Evolutionary conservation across 2,888 invertebrate species (phyloP), one percentile per base, ranked within the genome.

Genomic region (Spisula subtruncata): DNA sequence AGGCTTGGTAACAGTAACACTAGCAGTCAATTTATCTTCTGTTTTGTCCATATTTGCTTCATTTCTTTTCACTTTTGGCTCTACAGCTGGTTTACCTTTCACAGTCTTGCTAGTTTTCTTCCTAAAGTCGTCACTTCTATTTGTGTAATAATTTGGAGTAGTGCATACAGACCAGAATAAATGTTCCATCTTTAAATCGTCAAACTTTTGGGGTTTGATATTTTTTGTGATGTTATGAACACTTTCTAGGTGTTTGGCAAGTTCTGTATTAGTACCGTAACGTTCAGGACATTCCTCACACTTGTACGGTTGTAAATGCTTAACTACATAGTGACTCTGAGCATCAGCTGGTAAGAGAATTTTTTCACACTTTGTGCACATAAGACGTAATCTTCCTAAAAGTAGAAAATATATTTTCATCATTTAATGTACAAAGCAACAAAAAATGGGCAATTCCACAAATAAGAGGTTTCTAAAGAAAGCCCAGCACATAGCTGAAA

Each of bases 311-410:
- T 75, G 71, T 20, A 84, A 16, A 79, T 84, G 75, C 46, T 32
- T 29, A 14, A 5, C 20, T 32, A 79, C 48, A 51, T 75, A 84
- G 51, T 84, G 84, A 51, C 48, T 14, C 32, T 18, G 4, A 32
- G 75, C 71, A 20, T 51, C 25, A 20, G 48, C 51, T 18, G 25
- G 25, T 51, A 1, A 8, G 25, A 29, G 75, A 48, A 75, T 16
- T 18, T 5, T 29, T 16, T 84, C 6, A 32, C 84, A 84, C 41
- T 51, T 29, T 8, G 75, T 18, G 29, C 84, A 84, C 51, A 84
- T 48, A 10, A 48, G 46, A 32, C n/a, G 75, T 75, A 84, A 51
- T 48, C 20, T 48, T 8, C 75, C 84, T 84, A 48, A 84, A 75
- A 35, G 0, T 14, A 18, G 20, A 41, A 66, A 81, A 48, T 8